A percentile compares a stretch with the other conserved stretches of the same genome.
phyloP scores from a whole-genome alignment of 2,797 vertebrate species.

The Tympanoctomys barrerae region DNA sequence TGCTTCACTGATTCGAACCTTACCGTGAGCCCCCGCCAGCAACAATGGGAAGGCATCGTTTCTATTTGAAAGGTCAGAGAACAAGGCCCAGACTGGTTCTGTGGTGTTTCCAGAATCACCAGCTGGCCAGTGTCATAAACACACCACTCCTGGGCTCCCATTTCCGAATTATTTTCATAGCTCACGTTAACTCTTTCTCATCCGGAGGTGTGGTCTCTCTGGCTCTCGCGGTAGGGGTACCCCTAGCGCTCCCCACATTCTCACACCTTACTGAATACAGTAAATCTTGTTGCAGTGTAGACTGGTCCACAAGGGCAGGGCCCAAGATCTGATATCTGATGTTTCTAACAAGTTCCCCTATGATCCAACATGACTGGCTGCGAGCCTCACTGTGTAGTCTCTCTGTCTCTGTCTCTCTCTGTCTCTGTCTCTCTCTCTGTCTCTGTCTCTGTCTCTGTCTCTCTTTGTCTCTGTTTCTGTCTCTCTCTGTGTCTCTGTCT shows the following conservation, averaged over 20 bases:
- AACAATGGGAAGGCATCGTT: not conserved
- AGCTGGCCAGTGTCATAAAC: not conserved
- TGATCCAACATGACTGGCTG: not conserved
- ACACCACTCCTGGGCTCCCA: not conserved
- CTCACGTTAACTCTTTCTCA: not conserved
- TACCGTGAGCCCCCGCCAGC: not conserved
- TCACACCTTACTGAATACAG: not conserved
- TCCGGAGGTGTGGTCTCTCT: not conserved
- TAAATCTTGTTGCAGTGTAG: not conserved
- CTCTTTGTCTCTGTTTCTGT: too few species aligned
- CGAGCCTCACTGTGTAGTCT: not conserved
- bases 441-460: too few species aligned
- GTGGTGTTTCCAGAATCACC: not conserved
- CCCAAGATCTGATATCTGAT: not conserved
- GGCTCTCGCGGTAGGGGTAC: not conserved
- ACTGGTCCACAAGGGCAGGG: not conserved
- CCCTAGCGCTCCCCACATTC: not conserved
- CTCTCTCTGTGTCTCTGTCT: too few species aligned
- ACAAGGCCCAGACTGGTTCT: not conserved
- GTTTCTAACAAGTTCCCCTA: not conserved
- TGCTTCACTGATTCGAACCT: not conserved
- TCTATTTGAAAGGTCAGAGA: constrained; percentile 33
- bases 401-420: too few species aligned
- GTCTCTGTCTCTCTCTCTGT: too few species aligned
- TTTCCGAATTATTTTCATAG: constrained; percentile 19